These are phyloP conservation scores for Lasioglossum lativentre DNA, from an alignment of 2,888 invertebrate genomes.

Conservation along the genomic window DNA sequence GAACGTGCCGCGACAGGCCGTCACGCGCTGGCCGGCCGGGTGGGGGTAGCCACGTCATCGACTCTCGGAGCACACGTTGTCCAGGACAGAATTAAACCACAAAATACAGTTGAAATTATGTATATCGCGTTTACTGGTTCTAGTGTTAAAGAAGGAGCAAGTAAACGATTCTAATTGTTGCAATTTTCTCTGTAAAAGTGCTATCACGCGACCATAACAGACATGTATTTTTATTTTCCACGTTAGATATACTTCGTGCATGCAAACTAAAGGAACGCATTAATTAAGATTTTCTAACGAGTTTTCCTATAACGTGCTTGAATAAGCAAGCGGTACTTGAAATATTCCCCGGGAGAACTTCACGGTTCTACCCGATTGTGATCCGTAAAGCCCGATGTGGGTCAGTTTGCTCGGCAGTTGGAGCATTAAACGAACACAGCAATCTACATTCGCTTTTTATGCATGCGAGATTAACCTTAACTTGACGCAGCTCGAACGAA, in stretches of 20 bases:
- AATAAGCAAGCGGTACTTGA: neutral
- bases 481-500: neutral
- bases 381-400: neutral
- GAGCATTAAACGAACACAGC: neutral
- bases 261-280: neutral
- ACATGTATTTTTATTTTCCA: neutral
- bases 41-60: too few species aligned
- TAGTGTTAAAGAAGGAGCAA: too few species aligned
- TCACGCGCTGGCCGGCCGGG: too few species aligned
- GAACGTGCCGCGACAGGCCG: too few species aligned
- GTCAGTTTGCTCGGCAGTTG: neutral
- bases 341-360: neutral
- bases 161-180: neutral
- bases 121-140: too few species aligned
- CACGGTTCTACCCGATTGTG: neutral
- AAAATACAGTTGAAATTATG: too few species aligned
- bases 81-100: too few species aligned
- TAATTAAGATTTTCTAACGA: neutral
- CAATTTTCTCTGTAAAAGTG: neutral
- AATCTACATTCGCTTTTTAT: neutral
- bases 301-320: neutral
- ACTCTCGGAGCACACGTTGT: too few species aligned
- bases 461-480: neutral
- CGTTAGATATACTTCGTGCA: neutral
- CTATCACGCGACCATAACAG: neutral